Evolutionary conservation across 1,140 invertebrate species (phyloP), one percentile per base, ranked within the genome.

Genomic region (Harlomillsia oculata): DNA sequence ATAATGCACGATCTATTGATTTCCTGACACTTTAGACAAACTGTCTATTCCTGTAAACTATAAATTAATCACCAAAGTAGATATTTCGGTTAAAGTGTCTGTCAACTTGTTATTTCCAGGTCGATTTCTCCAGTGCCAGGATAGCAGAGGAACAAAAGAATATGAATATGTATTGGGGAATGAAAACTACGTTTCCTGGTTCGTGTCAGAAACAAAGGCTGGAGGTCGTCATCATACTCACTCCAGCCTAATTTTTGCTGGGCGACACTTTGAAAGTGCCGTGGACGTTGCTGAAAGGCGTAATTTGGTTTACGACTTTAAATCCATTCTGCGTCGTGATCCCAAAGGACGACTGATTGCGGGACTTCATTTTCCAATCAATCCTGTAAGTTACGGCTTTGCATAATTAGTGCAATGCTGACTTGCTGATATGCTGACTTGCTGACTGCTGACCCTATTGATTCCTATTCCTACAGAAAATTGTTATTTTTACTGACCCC

Each of bases 231-330:
- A 67, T n/a, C 37, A 67, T n/a, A 41, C 45, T 5, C 64, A 63
- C 48, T 60, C 45, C 2, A 86, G 81, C 45, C 74, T 91, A 9
- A 80, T 92, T 56, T 92, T 85, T 68, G 77, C 85, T 36, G 81
- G 80, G 25, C 76, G 79, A 62, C 84, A 85, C 18, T 93, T 88
- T 72, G 70, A 84, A 40, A 87, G 84, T 65, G 82, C 83, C 36
- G 78, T 92, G 41, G 82, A 87, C 69, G 83, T 91, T 23, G 88
- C 88, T 0, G 89, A 93, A 71, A 79, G 89, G 55, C 78, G 89
- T 63, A 92, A 93, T 71, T 72, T 93, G 59, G 84, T 88, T 18
- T 93, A 92, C 70, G 84, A 86, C 67, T 91, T 91, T 72, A 71
- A 86, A 64, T 89, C 85, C 68, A 74, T 90, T 5, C 71, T 93